Evolutionary conservation across 2,113 vertebrate species (phyloP).

Genomic region (Cavia porcellus): DNA sequence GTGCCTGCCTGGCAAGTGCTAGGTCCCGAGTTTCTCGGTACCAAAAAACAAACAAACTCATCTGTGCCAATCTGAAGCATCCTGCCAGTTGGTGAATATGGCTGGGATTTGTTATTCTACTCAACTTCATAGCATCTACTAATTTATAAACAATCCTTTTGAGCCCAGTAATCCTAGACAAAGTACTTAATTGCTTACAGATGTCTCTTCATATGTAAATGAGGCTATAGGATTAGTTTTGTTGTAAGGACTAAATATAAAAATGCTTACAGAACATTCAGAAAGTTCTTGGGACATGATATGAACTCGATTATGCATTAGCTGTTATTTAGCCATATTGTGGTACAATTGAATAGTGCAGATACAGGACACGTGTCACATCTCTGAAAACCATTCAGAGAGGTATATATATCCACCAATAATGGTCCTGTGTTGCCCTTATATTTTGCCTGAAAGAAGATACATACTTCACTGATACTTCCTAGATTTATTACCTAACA

Average conservation of each 20-base stretch:
- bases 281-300: neutral
- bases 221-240: neutral
- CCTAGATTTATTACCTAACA: neutral
- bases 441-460: neutral
- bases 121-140: neutral
- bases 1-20: no score
- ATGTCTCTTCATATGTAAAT: neutral
- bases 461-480: neutral
- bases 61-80: neutral
- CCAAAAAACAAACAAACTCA: neutral
- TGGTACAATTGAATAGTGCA: neutral
- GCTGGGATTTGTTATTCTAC: neutral
- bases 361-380: neutral
- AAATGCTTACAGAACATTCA: neutral
- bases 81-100: neutral
- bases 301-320: neutral
- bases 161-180: neutral
- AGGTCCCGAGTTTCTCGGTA: no score
- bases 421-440: neutral
- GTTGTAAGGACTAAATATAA: neutral
- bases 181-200: neutral
- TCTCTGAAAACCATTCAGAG: neutral
- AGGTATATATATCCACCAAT: neutral
- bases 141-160: conserved; percentile 31
- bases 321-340: neutral